phyloP scores from a whole-genome alignment of 2,113 vertebrate species.

The Conger conger region DNA sequence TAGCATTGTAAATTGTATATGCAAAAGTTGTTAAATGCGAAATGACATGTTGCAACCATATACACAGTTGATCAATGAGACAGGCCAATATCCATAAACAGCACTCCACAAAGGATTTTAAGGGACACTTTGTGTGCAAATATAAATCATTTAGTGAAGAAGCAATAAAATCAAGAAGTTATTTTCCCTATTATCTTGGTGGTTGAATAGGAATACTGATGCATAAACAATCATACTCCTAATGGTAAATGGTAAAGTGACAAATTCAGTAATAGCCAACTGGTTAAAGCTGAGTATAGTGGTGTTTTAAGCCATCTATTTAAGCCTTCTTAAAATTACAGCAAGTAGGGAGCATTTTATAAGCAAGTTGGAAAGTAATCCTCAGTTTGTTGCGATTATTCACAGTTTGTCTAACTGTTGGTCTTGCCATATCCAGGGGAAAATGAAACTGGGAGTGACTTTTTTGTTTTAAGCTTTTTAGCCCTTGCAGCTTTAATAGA shows the following conservation, averaged over 20 bases:
- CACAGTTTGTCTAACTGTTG: not conserved
- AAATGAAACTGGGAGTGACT: not conserved
- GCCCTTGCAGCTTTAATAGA: not conserved
- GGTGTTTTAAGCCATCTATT: no score
- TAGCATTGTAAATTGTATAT: slow-evolving; percentile 16
- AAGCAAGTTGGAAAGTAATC: not conserved
- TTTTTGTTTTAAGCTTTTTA: not conserved
- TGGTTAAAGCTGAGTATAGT: not conserved
- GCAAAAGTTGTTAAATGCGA: not conserved
- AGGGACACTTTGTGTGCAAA: slow-evolving; percentile 1
- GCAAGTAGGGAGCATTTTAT: not conserved
- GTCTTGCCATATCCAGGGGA: not conserved
- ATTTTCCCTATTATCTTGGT: not conserved
- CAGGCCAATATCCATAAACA: not conserved
- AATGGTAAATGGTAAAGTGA: no score
- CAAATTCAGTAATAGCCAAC: not conserved
- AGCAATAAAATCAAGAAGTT: not conserved
- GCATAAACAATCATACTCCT: not conserved
- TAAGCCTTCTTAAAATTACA: not conserved
- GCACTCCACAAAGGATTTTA: not conserved
- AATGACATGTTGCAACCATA: not conserved
- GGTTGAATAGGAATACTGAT: not conserved
- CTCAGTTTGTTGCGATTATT: not conserved
- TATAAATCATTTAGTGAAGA: not conserved
- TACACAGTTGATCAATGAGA: not conserved